Evolutionary conservation across 2,797 vertebrate genomes (phyloP).

Genomic region (Spheniscus humboldti): DNA sequence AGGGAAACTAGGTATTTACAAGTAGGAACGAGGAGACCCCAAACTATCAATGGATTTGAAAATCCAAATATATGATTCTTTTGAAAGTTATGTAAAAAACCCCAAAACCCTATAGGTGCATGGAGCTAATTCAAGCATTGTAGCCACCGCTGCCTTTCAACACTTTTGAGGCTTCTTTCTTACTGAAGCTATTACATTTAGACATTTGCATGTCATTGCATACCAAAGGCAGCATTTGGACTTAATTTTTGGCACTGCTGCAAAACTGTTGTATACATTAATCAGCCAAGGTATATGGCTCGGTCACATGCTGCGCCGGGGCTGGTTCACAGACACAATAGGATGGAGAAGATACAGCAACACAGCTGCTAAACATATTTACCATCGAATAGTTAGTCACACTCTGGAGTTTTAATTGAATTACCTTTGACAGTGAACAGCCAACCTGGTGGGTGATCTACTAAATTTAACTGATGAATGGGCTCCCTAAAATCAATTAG

Average conservation of each 20-base stretch:
- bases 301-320: not conserved
- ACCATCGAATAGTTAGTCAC: conserved; percentile 83
- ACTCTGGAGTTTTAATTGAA: conserved; percentile 91
- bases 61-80: not conserved
- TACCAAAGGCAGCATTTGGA: not conserved
- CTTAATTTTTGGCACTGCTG: not conserved
- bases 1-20: not conserved
- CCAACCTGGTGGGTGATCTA: conserved; percentile 78
- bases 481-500: conserved; percentile 90
- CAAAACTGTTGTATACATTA: not conserved
- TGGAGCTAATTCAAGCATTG: not conserved
- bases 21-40: not conserved
- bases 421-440: conserved; percentile 89
- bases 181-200: not conserved
- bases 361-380: conserved; percentile 87
- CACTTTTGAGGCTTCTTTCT: not conserved
- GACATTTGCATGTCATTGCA: not conserved
- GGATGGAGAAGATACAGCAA: not conserved
- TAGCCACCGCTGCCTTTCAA: not conserved
- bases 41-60: not conserved
- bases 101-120: accelerated
- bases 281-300: not conserved
- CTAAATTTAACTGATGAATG: conserved; percentile 71
- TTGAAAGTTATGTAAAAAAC: not conserved
- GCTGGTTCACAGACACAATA: not conserved